A percentile compares a stretch with the other conserved stretches of the same genome.
Conservation (phyloP, 2,113 vertebrate species). For the Pygoscelis antarcticus region DNA sequence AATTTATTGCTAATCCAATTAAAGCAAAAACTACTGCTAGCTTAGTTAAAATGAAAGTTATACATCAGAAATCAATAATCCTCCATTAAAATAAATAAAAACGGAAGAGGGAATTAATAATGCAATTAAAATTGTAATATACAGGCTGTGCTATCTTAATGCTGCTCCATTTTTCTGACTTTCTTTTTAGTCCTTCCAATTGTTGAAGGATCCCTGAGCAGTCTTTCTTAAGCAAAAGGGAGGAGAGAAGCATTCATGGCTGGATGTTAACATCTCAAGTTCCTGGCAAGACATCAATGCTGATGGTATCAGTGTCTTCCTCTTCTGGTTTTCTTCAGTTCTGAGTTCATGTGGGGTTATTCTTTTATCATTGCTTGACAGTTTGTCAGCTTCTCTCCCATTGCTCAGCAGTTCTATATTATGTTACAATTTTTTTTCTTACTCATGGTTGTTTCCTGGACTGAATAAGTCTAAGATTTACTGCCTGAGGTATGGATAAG, state of each 20-base stretch:
- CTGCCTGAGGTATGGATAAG: background rate
- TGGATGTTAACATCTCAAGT: background rate
- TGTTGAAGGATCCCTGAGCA: background rate
- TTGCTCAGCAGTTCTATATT: background rate
- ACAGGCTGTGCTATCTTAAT: rapidly evolving
- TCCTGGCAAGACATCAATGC: background rate
- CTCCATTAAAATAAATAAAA: background rate
- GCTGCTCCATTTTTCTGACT: background rate
- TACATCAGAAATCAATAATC: background rate
- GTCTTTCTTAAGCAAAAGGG: background rate
- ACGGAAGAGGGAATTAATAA: background rate
- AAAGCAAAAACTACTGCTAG: background rate
- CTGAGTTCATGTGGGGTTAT: background rate
- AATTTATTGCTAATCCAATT: background rate
- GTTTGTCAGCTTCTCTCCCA: background rate
- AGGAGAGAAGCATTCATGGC: background rate
- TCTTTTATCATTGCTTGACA: background rate
- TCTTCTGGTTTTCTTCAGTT: background rate
- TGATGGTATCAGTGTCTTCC: background rate
- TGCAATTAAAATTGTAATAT: background rate
- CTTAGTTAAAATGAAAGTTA: background rate
- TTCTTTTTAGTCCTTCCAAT: background rate
- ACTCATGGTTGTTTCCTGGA: background rate
- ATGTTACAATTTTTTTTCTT: background rate
- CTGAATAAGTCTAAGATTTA: background rate